Evolutionary conservation across 2,797 vertebrate species (phyloP), one percentile per base, ranked within the genome.

Genomic region (Enteromius afrohamiltoni): DNA sequence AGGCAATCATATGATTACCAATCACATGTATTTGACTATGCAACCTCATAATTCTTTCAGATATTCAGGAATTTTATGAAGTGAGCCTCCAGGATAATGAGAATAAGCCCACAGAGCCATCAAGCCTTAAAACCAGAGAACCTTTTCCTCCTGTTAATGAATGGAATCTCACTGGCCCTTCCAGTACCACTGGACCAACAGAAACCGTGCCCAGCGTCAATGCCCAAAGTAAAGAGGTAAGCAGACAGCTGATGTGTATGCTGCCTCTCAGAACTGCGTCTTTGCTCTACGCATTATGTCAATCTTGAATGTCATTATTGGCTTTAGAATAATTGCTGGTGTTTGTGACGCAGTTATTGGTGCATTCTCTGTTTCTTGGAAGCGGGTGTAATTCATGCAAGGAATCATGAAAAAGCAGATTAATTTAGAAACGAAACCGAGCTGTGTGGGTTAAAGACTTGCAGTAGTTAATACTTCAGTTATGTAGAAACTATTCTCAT

Each of bases 31-130:
- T 62, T 23, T 73, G 6, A 73, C n/a, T 37, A 31, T 76, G 45
- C 6, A 79, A 79, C 68, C n/a, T 68, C 13, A 34, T 75, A n/a
- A 67, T 84, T 71, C 70, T 60, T 83, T 64, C 77, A 90, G 96
- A 96, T 92, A 96, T 96, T 90, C 96, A 96, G 91, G 96, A 96
- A 89, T 96, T 95, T 92, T 96, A 96, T 93, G 96, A 96, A 95
- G 95, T 95, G 94, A 95, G 95, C 92, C 95, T 96, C 91, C 67
- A 95, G 88, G 94, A 96, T 90, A 95, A 94, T 91, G 94, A 95
- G 88, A 58, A 64, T 42, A 95, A 95, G 92, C 94, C 92, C 83
- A 77, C 87, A 82, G 94, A 94, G 89, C 90, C 78, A 69, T 89
- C 92, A 55, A 40, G 11, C 65, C 67, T 71, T 70, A 93, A 94